A percentile compares a stretch with the other conserved stretches of the same genome.
Conservation (phyloP, 2,113 vertebrate genomes). For the Muntiacus muntjak region DNA sequence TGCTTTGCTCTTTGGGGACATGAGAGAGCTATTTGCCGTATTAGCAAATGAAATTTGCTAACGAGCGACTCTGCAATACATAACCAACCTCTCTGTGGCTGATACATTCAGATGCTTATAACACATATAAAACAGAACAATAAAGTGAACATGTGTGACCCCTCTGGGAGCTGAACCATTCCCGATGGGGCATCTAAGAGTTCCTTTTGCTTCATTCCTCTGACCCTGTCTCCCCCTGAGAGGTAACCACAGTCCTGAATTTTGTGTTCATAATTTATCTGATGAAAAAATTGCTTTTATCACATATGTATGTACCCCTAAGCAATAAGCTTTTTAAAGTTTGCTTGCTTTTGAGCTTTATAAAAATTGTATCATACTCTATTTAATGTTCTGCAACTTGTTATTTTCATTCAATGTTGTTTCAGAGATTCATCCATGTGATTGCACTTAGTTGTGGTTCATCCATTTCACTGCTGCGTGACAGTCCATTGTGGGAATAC, state of each 20-base stretch:
- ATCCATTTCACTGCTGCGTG: neutral
- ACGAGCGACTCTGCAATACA: neutral
- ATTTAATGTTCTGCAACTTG: neutral
- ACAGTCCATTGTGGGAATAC: neutral
- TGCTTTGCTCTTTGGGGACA: neutral
- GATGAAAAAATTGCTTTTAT: neutral
- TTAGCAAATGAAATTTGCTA: conserved; percentile 21
- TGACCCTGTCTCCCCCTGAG: neutral
- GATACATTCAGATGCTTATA: neutral
- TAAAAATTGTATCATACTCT: neutral
- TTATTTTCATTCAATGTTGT: neutral
- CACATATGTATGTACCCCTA: neutral
- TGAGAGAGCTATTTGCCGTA: neutral
- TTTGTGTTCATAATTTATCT: neutral
- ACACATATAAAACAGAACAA: neutral
- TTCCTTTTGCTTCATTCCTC: neutral
- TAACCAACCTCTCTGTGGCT: neutral
- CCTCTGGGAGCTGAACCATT: neutral
- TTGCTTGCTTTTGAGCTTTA: neutral
- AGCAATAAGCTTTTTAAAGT: neutral
- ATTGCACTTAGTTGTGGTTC: neutral
- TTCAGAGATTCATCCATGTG: neutral
- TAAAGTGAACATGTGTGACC: neutral
- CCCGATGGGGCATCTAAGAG: neutral
- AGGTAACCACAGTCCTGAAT: neutral